These are phyloP conservation scores for Calidris pugnax DNA, from an alignment of 2,113 vertebrate genomes.

Conservation along the genomic window DNA sequence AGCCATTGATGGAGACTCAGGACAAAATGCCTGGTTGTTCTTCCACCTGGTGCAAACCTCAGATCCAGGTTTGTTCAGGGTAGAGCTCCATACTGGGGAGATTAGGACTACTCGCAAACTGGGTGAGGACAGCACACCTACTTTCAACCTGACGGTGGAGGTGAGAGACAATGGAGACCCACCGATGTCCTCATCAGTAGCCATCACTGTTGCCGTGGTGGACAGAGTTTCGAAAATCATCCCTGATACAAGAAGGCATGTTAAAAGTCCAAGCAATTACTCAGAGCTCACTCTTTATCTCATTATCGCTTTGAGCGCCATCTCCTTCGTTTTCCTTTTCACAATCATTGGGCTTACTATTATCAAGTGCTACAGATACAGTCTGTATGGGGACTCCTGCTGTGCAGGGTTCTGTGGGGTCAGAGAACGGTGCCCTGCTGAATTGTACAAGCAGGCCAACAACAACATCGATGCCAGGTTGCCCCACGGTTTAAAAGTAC, in stretches of 20 bases:
- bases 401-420: conserved; percentile 87
- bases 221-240: conserved; percentile 87
- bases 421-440: conserved; percentile 80
- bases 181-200: conserved; percentile 84
- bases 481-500: conserved; percentile 89
- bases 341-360: conserved; percentile 87
- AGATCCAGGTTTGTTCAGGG: conserved; percentile 88
- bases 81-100: conserved; percentile 92
- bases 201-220: conserved; percentile 86
- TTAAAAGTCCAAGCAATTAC: conserved; percentile 83
- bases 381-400: conserved; percentile 83
- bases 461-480: conserved; percentile 84
- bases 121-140: conserved; percentile 84
- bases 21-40: conserved; percentile 92
- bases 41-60: conserved; percentile 83
- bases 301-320: conserved; percentile 90
- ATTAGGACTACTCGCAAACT: conserved; percentile 91
- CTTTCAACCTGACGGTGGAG: conserved; percentile 84
- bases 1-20: conserved; percentile 91
- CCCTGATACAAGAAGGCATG: conserved; percentile 86
- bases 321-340: conserved; percentile 94
- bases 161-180: conserved; percentile 89
- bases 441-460: conserved; percentile 85
- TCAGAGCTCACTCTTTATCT: conserved; percentile 93
- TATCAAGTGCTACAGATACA: conserved; percentile 91